phyloP scores from a whole-genome alignment of 2,888 invertebrate genomes.

The Agapetus fuscipes region DNA sequence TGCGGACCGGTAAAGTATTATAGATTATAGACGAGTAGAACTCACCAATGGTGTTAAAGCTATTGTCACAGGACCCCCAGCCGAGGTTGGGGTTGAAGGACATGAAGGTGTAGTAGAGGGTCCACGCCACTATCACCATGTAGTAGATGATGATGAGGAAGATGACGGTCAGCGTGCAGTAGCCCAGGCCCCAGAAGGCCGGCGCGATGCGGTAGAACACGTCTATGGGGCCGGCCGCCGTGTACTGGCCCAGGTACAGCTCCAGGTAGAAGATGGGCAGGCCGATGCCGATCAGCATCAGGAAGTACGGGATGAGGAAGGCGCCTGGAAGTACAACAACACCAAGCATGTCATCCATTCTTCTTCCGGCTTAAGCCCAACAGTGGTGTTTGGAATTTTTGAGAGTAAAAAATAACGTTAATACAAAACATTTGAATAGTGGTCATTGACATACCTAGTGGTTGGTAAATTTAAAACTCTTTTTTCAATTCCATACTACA shows the following conservation, averaged over 20 bases:
- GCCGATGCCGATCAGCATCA: conserved; percentile 68
- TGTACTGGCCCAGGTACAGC: conserved; percentile 68
- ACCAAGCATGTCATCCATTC: conserved; percentile 2
- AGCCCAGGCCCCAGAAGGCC: conserved; percentile 51
- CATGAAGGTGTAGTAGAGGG: conserved; percentile 62
- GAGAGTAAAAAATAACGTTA: too few species aligned
- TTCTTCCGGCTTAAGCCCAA: too few species aligned
- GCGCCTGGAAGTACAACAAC: conserved; percentile 56
- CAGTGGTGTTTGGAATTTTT: too few species aligned
- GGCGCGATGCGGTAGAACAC: conserved; percentile 55
- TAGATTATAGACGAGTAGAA: too few species aligned
- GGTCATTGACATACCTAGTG: too few species aligned
- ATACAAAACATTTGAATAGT: too few species aligned
- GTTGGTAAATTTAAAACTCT: too few species aligned
- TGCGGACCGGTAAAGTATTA: too few species aligned
- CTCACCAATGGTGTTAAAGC: conserved; percentile 51
- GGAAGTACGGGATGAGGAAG: conserved; percentile 61
- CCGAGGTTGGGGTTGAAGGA: conserved; percentile 54
- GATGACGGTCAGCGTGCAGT: conserved; percentile 60
- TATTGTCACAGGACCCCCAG: conserved; percentile 60
- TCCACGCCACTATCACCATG: conserved; percentile 73
- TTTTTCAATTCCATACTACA: too few species aligned
- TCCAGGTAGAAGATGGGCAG: conserved; percentile 75
- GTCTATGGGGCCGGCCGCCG: conserved; percentile 60
- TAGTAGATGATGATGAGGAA: conserved; percentile 66